phyloP scores from a whole-genome alignment of 1,140 invertebrate species.

The Hyphantria cunea region DNA sequence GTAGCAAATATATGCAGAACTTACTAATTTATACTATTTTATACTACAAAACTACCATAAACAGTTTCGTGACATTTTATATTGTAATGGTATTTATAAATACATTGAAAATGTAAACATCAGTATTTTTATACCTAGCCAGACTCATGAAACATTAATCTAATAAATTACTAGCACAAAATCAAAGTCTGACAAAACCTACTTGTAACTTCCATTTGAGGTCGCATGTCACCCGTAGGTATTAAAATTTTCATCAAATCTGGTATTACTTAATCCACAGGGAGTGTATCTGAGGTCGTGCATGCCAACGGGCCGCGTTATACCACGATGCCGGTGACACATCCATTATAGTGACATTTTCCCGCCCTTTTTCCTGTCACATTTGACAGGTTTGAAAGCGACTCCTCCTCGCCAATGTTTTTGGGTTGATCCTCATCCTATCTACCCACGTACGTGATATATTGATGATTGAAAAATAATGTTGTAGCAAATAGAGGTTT shows the following conservation, averaged over 20 bases:
- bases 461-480: slow-evolving; percentile 36
- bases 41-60: too few species aligned
- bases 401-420: slow-evolving; percentile 72
- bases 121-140: too few species aligned
- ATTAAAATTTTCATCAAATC: slow-evolving; percentile 51
- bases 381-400: slow-evolving; percentile 78
- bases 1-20: too few species aligned
- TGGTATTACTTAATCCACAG: slow-evolving; percentile 55
- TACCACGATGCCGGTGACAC: slow-evolving; percentile 70
- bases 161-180: not conserved
- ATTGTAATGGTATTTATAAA: too few species aligned
- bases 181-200: slow-evolving; percentile 6
- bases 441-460: slow-evolving; percentile 36
- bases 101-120: too few species aligned
- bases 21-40: too few species aligned
- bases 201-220: slow-evolving; percentile 13
- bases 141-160: too few species aligned
- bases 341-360: slow-evolving; percentile 78
- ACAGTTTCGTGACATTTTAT: too few species aligned
- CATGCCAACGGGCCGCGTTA: slow-evolving; percentile 64
- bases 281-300: slow-evolving; percentile 56
- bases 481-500: slow-evolving; percentile 6
- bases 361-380: slow-evolving; percentile 78
- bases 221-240: slow-evolving; percentile 22
- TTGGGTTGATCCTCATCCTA: slow-evolving; percentile 46